These are phyloP conservation scores for Cariama cristata DNA, from an alignment of 2,113 vertebrate genomes.

Conservation along the genomic window DNA sequence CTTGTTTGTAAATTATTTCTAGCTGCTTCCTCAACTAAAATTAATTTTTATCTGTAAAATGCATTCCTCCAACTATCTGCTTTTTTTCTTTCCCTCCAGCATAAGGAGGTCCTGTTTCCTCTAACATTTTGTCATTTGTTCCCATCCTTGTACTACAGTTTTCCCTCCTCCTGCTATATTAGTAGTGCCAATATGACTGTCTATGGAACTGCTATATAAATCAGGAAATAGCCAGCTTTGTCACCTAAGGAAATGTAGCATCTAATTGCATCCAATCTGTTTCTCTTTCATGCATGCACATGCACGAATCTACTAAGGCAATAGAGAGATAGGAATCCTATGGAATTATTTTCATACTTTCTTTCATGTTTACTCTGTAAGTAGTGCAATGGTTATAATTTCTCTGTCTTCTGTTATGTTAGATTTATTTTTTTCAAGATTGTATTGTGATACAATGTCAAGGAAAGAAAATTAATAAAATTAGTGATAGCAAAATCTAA, in stretches of 20 bases:
- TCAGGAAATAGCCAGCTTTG: not conserved
- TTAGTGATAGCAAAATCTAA: not conserved
- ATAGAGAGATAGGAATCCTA: not conserved
- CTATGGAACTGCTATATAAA: not conserved
- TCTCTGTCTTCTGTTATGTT: not conserved
- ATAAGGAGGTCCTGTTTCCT: not conserved
- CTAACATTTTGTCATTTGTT: not conserved
- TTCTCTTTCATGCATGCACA: not conserved
- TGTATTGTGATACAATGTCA: not conserved
- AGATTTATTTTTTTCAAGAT: not conserved
- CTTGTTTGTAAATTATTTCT: not conserved
- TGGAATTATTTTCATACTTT: not conserved
- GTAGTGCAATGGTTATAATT: not conserved
- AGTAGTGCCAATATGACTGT: not conserved
- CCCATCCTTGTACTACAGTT: not conserved
- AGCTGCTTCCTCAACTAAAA: not conserved
- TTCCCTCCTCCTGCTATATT: not conserved
- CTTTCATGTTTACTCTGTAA: not conserved
- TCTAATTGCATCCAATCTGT: not conserved
- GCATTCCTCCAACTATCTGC: not conserved
- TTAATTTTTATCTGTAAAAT: conserved; percentile 25
- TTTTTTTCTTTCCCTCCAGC: not conserved
- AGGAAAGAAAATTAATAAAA: not conserved
- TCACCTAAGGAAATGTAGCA: not conserved
- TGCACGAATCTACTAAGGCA: not conserved